Evolutionary conservation across 2,888 invertebrate genomes (phyloP).

Genomic region (Lobophora halterata): DNA sequence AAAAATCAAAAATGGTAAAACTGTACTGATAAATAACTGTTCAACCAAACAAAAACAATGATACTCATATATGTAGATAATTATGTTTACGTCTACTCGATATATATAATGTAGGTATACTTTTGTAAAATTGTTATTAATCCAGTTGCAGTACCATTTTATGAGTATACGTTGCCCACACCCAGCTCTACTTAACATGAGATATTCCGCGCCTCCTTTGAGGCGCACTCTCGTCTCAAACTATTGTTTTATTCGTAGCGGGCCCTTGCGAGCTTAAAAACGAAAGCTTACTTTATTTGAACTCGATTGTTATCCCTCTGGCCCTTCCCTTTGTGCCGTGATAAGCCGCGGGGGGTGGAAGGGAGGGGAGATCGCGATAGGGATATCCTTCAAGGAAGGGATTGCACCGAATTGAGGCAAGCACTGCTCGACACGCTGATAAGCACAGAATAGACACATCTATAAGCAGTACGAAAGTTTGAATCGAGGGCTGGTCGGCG

Average conservation of each 20-base stretch:
- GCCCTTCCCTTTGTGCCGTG: constrained; percentile 39
- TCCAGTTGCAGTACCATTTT: neutral
- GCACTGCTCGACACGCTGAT: constrained; percentile 33
- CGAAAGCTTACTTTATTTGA: constrained; percentile 50
- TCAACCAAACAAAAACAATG: no score
- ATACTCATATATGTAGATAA: no score
- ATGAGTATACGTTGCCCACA: neutral
- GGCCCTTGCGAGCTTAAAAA: constrained; percentile 34
- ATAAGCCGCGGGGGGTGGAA: constrained; percentile 37
- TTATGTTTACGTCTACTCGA: no score
- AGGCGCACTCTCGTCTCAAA: constrained; percentile 21
- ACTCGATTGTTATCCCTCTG: constrained; percentile 42
- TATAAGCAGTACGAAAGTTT: no score
- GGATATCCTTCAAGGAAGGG: constrained; percentile 41
- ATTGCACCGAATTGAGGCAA: constrained; percentile 30
- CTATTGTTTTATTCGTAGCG: constrained; percentile 34
- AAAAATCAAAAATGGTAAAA: no score
- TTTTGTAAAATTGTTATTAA: no score
- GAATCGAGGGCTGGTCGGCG: no score
- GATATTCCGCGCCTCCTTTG: constrained; percentile 25
- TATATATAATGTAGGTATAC: no score
- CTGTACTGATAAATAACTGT: no score
- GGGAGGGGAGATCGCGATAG: constrained; percentile 27
- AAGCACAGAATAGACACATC: no score
- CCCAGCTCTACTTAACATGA: constrained; percentile 19